These are phyloP conservation scores for Agriopis leucophaearia DNA, from an alignment of 2,888 invertebrate genomes.

Conservation along the genomic window DNA sequence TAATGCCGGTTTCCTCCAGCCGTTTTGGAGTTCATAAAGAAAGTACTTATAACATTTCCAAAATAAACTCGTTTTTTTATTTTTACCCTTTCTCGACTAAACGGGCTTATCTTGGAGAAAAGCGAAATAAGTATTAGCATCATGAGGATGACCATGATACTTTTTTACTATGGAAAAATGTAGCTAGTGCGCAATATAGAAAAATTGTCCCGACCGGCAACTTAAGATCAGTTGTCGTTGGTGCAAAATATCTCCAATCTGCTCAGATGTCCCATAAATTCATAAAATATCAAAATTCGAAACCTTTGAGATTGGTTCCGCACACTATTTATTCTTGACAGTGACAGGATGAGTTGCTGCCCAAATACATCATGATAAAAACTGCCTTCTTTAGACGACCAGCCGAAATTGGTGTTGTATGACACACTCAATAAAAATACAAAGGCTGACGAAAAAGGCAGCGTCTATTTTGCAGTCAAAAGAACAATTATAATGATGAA, in stretches of 20 bases:
- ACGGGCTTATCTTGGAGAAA: no score
- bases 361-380: slow-evolving; percentile 29
- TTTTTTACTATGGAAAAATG: no score
- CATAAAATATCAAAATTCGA: slow-evolving; percentile 19
- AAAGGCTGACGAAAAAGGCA: slow-evolving; percentile 24
- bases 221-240: neutral
- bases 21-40: no score
- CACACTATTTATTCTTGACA: slow-evolving; percentile 14
- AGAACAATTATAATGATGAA: slow-evolving; percentile 15
- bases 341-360: slow-evolving; percentile 18
- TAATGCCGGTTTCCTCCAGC: no score
- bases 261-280: slow-evolving; percentile 9
- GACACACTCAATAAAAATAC: slow-evolving; percentile 20
- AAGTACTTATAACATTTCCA: no score
- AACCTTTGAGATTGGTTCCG: slow-evolving; percentile 23
- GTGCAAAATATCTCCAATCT: slow-evolving; percentile 6
- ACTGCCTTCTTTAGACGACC: slow-evolving; percentile 2
- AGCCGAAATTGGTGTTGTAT: slow-evolving; percentile 17
- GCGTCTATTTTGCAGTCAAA: slow-evolving; percentile 12
- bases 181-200: no score
- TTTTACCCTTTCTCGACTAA: no score
- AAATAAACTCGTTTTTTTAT: no score
- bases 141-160: no score
- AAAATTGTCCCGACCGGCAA: neutral
- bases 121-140: no score